Evolutionary conservation across 2,888 invertebrate genomes (phyloP).

Genomic region (Encarsia formosa): DNA sequence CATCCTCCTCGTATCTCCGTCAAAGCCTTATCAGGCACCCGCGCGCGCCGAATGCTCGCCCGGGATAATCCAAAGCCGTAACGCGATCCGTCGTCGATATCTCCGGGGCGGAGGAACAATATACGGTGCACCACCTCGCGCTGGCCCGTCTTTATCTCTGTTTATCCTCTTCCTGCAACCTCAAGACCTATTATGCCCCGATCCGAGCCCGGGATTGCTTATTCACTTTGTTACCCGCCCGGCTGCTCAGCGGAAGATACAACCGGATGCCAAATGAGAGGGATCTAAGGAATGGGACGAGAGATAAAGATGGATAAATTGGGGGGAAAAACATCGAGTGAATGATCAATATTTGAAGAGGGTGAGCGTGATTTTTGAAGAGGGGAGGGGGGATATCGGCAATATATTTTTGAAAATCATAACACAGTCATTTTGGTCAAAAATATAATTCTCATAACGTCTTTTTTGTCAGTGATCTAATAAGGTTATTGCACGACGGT

Average conservation of each 20-base stretch:
- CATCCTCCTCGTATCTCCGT: slow-evolving; percentile 10
- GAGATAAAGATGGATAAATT: no score
- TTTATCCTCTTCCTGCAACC: slow-evolving; percentile 6
- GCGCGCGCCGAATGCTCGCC: background rate
- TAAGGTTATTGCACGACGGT: no score
- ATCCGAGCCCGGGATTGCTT: slow-evolving; percentile 10
- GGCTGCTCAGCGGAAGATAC: slow-evolving; percentile 9
- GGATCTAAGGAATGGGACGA: no score
- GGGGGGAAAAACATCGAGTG: no score
- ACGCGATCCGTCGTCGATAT: slow-evolving; percentile 34
- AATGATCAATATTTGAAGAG: no score
- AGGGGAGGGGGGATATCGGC: no score
- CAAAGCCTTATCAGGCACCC: slow-evolving; percentile 26
- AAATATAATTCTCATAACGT: no score
- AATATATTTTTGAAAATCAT: no score
- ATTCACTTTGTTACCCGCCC: slow-evolving; percentile 18
- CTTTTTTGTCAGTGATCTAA: no score
- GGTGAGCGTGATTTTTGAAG: no score
- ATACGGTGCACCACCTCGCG: slow-evolving; percentile 11
- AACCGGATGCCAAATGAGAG: slow-evolving; percentile 2
- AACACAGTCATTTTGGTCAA: no score
- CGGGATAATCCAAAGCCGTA: slow-evolving; percentile 32
- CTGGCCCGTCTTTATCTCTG: background rate
- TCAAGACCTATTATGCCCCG: slow-evolving; percentile 4
- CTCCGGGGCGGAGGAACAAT: slow-evolving; percentile 28